Evolutionary conservation across 2,113 vertebrate species (phyloP).

Genomic region (Nothoprocta pentlandii): DNA sequence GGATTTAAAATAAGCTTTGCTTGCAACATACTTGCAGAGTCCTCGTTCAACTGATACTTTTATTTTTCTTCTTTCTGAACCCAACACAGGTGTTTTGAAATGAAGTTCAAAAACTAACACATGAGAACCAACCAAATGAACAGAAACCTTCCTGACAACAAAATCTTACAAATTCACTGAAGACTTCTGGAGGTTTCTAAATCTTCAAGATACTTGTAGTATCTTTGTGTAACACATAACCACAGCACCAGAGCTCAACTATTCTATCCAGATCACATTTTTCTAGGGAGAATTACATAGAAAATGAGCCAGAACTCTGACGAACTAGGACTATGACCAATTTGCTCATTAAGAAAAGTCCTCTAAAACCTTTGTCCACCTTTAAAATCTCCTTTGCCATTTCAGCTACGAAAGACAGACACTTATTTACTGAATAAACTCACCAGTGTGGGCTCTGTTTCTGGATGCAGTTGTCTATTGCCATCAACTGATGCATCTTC

Average conservation of each 20-base stretch:
- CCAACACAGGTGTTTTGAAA: not conserved
- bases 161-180: not conserved
- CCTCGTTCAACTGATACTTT: not conserved
- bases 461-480: not conserved
- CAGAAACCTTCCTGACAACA: not conserved
- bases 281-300: not conserved
- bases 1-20: not conserved
- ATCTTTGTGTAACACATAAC: not conserved
- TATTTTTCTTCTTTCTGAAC: not conserved
- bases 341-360: not conserved
- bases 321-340: too few relatives aligned
- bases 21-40: not conserved
- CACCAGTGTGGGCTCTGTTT: not conserved
- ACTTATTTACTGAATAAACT: not conserved
- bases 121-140: fast-evolving
- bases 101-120: not conserved
- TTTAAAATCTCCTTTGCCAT: not conserved
- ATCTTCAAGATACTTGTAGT: not conserved
- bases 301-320: not conserved
- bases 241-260: not conserved
- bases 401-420: not conserved
- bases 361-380: not conserved
- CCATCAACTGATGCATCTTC: not conserved
- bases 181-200: not conserved
- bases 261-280: not conserved